Evolutionary conservation across 1,140 invertebrate genomes (phyloP).

Genomic region (Drosophila albomicans): DNA sequence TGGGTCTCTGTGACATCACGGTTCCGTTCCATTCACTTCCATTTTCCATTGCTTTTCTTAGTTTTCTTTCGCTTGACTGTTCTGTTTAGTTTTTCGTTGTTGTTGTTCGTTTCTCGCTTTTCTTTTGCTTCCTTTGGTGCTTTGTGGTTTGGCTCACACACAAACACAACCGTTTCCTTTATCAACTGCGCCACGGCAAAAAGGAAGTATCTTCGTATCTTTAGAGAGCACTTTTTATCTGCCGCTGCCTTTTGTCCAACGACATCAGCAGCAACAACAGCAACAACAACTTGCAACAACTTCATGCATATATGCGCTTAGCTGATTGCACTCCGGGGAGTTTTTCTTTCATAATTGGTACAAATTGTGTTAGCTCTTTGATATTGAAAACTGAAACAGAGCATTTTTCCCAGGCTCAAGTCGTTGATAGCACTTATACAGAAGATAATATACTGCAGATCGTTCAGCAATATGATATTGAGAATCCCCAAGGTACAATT

Average conservation of each 20-base stretch:
- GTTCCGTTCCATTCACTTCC: slow-evolving; percentile 38
- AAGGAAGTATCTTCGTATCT: slow-evolving; percentile 57
- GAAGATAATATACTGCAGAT: not conserved
- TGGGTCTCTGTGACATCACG: slow-evolving; percentile 52
- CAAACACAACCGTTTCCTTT: slow-evolving; percentile 45
- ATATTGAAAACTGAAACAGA: slow-evolving; percentile 17
- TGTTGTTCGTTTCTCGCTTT: slow-evolving; percentile 18
- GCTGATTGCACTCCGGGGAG: slow-evolving; percentile 73
- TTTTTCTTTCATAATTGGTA: slow-evolving; percentile 64
- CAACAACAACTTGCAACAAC: slow-evolving; percentile 7
- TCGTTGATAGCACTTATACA: slow-evolving; percentile 3
- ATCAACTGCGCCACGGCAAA: slow-evolving; percentile 47
- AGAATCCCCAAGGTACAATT: not conserved
- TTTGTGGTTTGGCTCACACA: slow-evolving; percentile 56
- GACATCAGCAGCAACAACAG: slow-evolving; percentile 10
- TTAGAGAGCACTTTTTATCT: slow-evolving; percentile 47
- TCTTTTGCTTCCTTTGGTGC: slow-evolving; percentile 41
- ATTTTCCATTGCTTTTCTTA: slow-evolving; percentile 16
- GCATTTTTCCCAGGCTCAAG: slow-evolving; percentile 45
- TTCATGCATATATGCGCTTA: slow-evolving; percentile 21
- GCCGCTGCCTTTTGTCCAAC: slow-evolving; percentile 36
- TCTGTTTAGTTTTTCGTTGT: slow-evolving; percentile 21
- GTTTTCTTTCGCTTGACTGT: slow-evolving; percentile 11
- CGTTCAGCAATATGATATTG: not conserved
- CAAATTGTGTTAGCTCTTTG: slow-evolving; percentile 52